These are phyloP conservation scores for Vesta saturnalis DNA, from an alignment of 2,888 invertebrate genomes.

Conservation along the genomic window DNA sequence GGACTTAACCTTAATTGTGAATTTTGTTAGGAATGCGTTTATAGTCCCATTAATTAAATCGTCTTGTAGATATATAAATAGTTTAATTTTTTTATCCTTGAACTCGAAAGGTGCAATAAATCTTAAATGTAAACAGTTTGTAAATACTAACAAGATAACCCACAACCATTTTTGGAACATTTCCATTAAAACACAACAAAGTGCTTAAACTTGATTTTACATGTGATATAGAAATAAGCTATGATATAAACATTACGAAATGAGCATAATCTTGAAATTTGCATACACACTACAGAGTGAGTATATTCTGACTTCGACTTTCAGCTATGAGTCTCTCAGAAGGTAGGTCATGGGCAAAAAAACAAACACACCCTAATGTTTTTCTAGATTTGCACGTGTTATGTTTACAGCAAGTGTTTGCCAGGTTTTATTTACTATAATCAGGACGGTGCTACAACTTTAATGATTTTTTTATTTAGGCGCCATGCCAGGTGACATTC, in stretches of 20 bases:
- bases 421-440: background rate
- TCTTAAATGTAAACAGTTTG: background rate
- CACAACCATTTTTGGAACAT: background rate
- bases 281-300: no score
- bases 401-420: background rate
- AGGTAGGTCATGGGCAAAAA: slow-evolving; percentile 8
- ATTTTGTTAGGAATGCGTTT: background rate
- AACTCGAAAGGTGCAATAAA: background rate
- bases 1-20: background rate
- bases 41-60: no score
- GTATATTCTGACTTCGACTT: slow-evolving; percentile 14
- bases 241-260: slow-evolving; percentile 14
- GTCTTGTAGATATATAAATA: background rate
- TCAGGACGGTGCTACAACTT: no score
- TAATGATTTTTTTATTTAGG: background rate
- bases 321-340: background rate
- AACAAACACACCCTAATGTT: background rate
- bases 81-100: slow-evolving; percentile 2
- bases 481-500: background rate
- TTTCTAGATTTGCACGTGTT: background rate
- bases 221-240: background rate
- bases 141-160: background rate
- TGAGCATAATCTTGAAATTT: slow-evolving; percentile 18
- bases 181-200: no score
- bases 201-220: background rate